These are phyloP conservation scores for Troglohyphantes excavatus DNA, from an alignment of 2,888 invertebrate genomes.

Conservation along the genomic window DNA sequence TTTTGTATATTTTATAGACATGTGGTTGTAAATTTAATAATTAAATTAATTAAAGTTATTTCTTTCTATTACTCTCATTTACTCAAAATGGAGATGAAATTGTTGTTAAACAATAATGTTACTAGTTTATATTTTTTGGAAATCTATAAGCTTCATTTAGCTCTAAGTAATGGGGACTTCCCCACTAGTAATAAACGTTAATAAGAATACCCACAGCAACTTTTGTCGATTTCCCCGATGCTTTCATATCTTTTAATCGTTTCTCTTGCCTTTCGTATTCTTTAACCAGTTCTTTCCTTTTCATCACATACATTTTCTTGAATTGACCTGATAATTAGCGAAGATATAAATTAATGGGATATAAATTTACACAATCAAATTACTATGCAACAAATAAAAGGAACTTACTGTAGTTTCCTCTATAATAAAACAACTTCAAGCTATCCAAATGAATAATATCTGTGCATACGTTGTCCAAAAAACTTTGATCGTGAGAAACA, in stretches of 20 bases:
- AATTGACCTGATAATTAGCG: conserved; percentile 85
- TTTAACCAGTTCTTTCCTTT: conserved; percentile 96
- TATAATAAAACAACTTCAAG: conserved; percentile 96
- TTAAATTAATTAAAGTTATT: too few relatives aligned
- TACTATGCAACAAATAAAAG: not conserved
- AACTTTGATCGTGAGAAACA: conserved; percentile 99
- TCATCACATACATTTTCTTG: conserved; percentile 99
- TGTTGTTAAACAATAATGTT: too few relatives aligned
- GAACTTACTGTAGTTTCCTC: conserved; percentile 91
- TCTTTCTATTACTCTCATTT: too few relatives aligned
- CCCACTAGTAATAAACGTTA: too few relatives aligned
- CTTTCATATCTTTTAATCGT: conserved; percentile 95
- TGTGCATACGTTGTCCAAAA: conserved; percentile 99
- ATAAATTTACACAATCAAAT: not conserved
- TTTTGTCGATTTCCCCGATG: conserved; percentile 97
- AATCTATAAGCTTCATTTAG: too few relatives aligned
- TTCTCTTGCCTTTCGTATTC: conserved; percentile 99
- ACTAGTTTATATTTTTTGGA: too few relatives aligned
- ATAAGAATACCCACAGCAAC: conserved; percentile 86
- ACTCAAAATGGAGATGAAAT: too few relatives aligned
- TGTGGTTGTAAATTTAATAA: too few relatives aligned
- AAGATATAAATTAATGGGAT: not conserved
- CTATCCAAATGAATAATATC: conserved; percentile 98
- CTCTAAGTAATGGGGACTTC: too few relatives aligned
- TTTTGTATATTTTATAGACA: too few relatives aligned